Conservation (phyloP, 2,888 invertebrate genomes). For the Chloroclystis v-ata region DNA sequence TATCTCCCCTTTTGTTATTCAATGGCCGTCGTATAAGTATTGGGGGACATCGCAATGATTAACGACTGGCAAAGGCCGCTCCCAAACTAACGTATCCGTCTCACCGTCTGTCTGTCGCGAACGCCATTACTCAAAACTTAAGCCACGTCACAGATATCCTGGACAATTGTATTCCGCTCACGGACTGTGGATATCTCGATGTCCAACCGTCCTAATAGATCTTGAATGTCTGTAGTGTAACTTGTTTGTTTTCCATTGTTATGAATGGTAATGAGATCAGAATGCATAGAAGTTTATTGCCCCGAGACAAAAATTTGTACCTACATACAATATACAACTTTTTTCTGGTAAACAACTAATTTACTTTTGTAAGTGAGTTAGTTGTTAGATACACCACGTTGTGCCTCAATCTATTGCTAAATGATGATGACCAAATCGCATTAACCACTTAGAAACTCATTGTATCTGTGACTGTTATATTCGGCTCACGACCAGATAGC, state of each 20-base stretch:
- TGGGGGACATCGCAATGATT: conserved; percentile 30
- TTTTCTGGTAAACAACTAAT: too few relatives aligned
- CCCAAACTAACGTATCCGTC: conserved; percentile 31
- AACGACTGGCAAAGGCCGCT: conserved; percentile 29
- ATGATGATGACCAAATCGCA: too few relatives aligned
- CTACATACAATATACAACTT: too few relatives aligned
- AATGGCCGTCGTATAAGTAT: conserved; percentile 12
- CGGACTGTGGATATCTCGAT: conserved; percentile 40
- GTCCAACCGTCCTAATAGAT: conserved; percentile 13
- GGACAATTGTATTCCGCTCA: conserved; percentile 44
- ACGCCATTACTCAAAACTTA: conserved; percentile 49
- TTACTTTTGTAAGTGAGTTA: too few relatives aligned
- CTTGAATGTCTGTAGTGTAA: conserved; percentile 2
- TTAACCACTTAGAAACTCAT: background rate
- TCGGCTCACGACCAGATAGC: background rate
- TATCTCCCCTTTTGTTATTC: too few relatives aligned
- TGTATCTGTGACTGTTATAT: background rate
- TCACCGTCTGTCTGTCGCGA: conserved; percentile 41
- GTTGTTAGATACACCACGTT: too few relatives aligned
- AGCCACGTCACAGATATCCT: conserved; percentile 51
- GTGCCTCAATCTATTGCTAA: conserved; percentile 9
- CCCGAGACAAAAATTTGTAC: too few relatives aligned
- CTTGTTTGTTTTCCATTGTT: conserved; percentile 6
- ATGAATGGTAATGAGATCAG: too few relatives aligned
- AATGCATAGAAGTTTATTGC: too few relatives aligned